Evolutionary conservation across 2,797 vertebrate species (phyloP).

Genomic region (Antrozous pallidus): DNA sequence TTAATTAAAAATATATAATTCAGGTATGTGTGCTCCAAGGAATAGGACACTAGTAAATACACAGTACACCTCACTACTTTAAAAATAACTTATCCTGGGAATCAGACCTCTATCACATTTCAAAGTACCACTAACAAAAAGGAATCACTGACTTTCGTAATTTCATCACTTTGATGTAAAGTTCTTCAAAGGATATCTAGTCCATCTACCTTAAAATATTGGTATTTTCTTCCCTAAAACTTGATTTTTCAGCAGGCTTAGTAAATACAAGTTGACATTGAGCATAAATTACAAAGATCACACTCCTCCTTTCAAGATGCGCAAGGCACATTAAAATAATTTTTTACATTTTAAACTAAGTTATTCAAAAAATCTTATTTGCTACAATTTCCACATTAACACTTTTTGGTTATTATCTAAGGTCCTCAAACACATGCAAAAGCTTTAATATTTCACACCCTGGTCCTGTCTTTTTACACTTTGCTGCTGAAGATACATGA

Average conservation of each 20-base stretch:
- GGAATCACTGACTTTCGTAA: background rate
- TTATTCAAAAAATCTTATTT: slow-evolving; percentile 27
- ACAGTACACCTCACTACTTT: background rate
- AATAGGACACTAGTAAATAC: slow-evolving; percentile 22
- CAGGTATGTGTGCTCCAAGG: slow-evolving; percentile 35
- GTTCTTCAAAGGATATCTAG: slow-evolving; percentile 20
- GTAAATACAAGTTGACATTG: slow-evolving; percentile 60
- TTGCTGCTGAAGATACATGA: slow-evolving; percentile 32
- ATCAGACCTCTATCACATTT: slow-evolving; percentile 6
- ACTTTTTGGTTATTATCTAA: slow-evolving; percentile 37
- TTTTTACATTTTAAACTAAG: slow-evolving; percentile 24
- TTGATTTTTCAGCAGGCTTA: slow-evolving; percentile 56
- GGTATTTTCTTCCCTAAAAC: slow-evolving; percentile 33
- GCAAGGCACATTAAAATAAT: slow-evolving; percentile 23
- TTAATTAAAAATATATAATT: slow-evolving; percentile 35
- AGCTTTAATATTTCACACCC: background rate
- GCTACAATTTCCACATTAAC: slow-evolving; percentile 27
- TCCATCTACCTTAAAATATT: slow-evolving; percentile 23
- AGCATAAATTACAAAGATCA: slow-evolving; percentile 31
- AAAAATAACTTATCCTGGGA: slow-evolving; percentile 40
- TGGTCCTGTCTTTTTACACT: background rate
- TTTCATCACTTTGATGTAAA: slow-evolving; percentile 48
- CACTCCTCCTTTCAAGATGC: slow-evolving; percentile 35
- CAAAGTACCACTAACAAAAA: slow-evolving; percentile 45
- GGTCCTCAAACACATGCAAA: background rate